Evolutionary conservation across 2,888 invertebrate species (phyloP).

Genomic region (Acleris emargana): DNA sequence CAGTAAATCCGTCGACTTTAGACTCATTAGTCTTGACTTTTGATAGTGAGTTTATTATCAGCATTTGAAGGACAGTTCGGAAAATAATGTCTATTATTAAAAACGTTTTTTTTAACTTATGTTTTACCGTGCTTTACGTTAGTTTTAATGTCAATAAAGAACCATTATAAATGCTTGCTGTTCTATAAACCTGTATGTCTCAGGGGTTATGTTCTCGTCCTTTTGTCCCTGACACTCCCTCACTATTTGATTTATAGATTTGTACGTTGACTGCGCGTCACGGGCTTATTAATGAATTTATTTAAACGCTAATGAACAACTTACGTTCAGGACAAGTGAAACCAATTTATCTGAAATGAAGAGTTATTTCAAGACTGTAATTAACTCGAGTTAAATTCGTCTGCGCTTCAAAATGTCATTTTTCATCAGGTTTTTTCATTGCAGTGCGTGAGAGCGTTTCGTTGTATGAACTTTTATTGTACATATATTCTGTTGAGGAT

Average conservation of each 20-base stretch:
- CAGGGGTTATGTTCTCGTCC: conserved; percentile 64
- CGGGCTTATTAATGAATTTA: conserved; percentile 82
- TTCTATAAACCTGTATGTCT: conserved; percentile 51
- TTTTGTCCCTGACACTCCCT: conserved; percentile 81
- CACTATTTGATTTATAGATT: conserved; percentile 83
- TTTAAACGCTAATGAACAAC: conserved; percentile 83
- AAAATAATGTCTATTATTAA: too few relatives aligned
- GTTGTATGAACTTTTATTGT: not conserved
- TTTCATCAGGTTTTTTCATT: conserved; percentile 15
- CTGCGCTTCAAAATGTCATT: conserved; percentile 27
- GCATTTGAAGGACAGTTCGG: too few relatives aligned
- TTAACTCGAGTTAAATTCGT: conserved; percentile 47
- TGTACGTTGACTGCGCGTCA: conserved; percentile 78
- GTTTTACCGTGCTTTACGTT: too few relatives aligned
- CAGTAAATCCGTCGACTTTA: too few relatives aligned
- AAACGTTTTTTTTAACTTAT: too few relatives aligned
- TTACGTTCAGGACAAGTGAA: conserved; percentile 78
- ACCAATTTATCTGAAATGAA: conserved; percentile 75
- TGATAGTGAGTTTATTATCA: too few relatives aligned
- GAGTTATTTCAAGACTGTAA: conserved; percentile 68
- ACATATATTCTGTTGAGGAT: too few relatives aligned
- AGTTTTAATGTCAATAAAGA: not conserved
- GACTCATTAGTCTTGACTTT: too few relatives aligned
- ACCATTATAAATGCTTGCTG: conserved; percentile 29
- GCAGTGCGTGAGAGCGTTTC: not conserved